phyloP scores from a whole-genome alignment of 2,888 invertebrate species.

The Tetheella fluctuosa region DNA sequence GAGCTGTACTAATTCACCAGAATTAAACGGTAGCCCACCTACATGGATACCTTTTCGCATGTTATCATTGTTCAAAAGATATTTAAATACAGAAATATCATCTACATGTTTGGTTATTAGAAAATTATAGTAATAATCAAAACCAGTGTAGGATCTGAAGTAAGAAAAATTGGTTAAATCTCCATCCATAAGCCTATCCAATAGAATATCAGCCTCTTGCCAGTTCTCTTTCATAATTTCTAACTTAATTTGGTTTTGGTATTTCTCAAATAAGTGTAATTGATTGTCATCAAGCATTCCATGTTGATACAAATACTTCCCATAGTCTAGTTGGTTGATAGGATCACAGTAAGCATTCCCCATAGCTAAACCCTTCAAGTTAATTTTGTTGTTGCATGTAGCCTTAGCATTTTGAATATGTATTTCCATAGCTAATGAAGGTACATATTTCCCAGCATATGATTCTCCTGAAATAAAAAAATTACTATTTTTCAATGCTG shows the following conservation, averaged over 20 bases:
- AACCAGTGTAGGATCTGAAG: constrained; percentile 89
- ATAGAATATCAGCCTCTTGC: constrained; percentile 86
- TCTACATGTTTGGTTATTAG: constrained; percentile 78
- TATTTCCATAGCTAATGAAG: constrained; percentile 79
- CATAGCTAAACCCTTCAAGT: constrained; percentile 81
- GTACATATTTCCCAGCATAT: constrained; percentile 84
- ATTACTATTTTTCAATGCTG: constrained; percentile 74
- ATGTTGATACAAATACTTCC: constrained; percentile 77
- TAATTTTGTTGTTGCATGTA: constrained; percentile 59
- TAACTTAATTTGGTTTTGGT: constrained; percentile 81
- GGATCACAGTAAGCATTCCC: constrained; percentile 83
- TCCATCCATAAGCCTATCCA: constrained; percentile 86
- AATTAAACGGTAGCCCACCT: constrained; percentile 82
- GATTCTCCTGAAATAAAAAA: constrained; percentile 87
- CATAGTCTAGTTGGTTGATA: constrained; percentile 77
- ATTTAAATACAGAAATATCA: constrained; percentile 62
- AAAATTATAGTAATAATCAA: constrained; percentile 89
- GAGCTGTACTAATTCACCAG: constrained; percentile 74
- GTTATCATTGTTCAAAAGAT: constrained; percentile 61
- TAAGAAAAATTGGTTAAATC: constrained; percentile 60
- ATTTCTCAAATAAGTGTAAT: constrained; percentile 80
- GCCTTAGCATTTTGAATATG: constrained; percentile 68
- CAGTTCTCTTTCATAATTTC: constrained; percentile 86
- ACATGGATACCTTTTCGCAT: constrained; percentile 85
- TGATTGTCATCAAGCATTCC: constrained; percentile 84